A percentile compares a stretch with the other conserved stretches of the same genome.
phyloP scores from a whole-genome alignment of 2,797 vertebrate genomes.

The Sus cebifrons region DNA sequence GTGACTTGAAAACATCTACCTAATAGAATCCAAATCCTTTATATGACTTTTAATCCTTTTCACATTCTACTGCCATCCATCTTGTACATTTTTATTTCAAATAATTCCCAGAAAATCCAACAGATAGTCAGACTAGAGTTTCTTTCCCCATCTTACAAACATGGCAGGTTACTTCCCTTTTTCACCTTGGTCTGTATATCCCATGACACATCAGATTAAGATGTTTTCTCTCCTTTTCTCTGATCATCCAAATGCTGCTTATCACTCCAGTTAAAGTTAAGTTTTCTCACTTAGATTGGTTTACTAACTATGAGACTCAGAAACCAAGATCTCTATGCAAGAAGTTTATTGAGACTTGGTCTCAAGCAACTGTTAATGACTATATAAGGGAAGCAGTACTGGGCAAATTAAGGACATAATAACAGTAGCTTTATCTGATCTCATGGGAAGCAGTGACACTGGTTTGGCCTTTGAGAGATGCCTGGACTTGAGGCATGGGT shows the following conservation, averaged over 20 bases:
- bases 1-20: constrained; percentile 46
- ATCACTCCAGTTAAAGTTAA: background rate
- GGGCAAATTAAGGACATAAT: background rate
- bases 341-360: background rate
- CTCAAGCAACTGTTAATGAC: background rate
- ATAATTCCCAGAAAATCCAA: constrained; percentile 38
- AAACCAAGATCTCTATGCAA: background rate
- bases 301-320: background rate
- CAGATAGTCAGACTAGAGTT: background rate
- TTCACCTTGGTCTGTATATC: background rate
- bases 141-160: background rate
- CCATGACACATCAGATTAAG: background rate
- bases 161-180: background rate
- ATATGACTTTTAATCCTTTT: constrained; percentile 42
- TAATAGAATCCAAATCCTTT: constrained; percentile 70
- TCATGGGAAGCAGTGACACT: background rate
- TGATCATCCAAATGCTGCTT: background rate
- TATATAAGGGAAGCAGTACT: background rate
- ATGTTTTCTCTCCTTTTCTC: background rate
- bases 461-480: background rate
- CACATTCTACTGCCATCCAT: background rate
- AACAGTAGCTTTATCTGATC: background rate
- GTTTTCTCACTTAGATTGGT: background rate
- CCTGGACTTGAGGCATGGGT: background rate
- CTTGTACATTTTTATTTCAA: constrained; percentile 63